Evolutionary conservation across 2,797 vertebrate genomes (phyloP), one percentile per base, ranked within the genome.

Genomic region (Danio jaintianensis): DNA sequence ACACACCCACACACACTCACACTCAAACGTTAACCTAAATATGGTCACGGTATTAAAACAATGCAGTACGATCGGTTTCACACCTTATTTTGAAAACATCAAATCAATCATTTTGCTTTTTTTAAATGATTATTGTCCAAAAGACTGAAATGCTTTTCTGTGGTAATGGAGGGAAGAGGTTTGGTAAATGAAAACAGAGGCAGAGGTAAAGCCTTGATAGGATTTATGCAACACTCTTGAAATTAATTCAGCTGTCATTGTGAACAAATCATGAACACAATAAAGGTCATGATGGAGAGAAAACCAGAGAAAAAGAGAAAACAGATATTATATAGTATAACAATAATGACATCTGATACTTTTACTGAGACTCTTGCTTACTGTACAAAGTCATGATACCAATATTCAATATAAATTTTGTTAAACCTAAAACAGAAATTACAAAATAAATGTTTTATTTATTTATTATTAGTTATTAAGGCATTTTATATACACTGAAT

Each of bases 51-150:
- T 36, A 63, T 66, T 73, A 47, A 66, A 38, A 70, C 40, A 80
- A 80, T 80, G 78, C 47, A 40, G 78, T 5, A 22, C 38, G 50
- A 48, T 64, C 2, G 16, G 78, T 80, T 55, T 56, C 20, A 38
- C 78, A 43, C 12, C 42, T 64, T 56, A 20, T 56, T 56, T 45
- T 64, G 18, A 38, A 61, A 70, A 20, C 10, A 15, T 20, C 1
- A 29, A 62, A 63, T 29, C 18, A 16, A 16, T 53, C 12, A 45
- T 20, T 64, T 55, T 36, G 0, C 69, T 47, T 45, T 67, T 20
- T 43, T 15, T 62, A 10, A 53, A 71, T 45, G 15, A 55, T 22
- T 50, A 20, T n/a, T 20, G 48, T 40, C 12, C 38, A 29, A 62
- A 38, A 12, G 7, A 52, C 22, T 40, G 7, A 58, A 29, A 6